Evolutionary conservation across 1,140 invertebrate genomes (phyloP).

Genomic region (Drosophila kikkawai): DNA sequence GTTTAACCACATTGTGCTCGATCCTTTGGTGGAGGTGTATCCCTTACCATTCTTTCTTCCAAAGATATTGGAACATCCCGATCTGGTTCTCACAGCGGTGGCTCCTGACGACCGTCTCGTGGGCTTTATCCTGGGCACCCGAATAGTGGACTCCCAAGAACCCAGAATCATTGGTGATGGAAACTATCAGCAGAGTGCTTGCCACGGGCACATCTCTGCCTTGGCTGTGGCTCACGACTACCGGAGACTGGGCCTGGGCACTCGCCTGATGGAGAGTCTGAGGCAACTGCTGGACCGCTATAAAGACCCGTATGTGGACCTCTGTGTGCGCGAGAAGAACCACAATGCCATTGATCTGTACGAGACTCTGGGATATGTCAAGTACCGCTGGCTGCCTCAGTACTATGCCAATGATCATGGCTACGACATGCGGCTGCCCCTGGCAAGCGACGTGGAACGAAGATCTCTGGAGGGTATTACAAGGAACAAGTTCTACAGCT

Average conservation of each 20-base stretch:
- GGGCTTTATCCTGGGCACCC: constrained; percentile 38
- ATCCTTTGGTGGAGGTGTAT: constrained; percentile 48
- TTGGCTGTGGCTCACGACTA: constrained; percentile 43
- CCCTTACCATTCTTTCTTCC: constrained; percentile 6
- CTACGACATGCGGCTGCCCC: constrained; percentile 57
- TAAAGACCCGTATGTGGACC: constrained; percentile 30
- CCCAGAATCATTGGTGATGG: background rate
- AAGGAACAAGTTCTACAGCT: background rate
- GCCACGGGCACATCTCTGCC: constrained; percentile 47
- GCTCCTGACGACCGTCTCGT: constrained; percentile 32
- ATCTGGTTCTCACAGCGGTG: constrained; percentile 21
- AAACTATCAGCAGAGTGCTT: background rate
- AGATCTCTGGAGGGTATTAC: constrained; percentile 14
- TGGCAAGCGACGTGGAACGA: constrained; percentile 25
- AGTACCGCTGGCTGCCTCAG: constrained; percentile 22
- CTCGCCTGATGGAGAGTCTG: constrained; percentile 17
- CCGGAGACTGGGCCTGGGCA: constrained; percentile 49
- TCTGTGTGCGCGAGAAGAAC: constrained; percentile 51
- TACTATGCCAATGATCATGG: constrained; percentile 52
- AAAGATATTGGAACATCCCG: constrained; percentile 43
- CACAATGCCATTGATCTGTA: constrained; percentile 38
- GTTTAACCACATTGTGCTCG: constrained; percentile 46
- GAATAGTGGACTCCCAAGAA: background rate
- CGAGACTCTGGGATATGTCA: constrained; percentile 40
- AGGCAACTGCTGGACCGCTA: constrained; percentile 14